Conservation (phyloP, 2,888 invertebrate species). For the Perithous albicinctus region DNA sequence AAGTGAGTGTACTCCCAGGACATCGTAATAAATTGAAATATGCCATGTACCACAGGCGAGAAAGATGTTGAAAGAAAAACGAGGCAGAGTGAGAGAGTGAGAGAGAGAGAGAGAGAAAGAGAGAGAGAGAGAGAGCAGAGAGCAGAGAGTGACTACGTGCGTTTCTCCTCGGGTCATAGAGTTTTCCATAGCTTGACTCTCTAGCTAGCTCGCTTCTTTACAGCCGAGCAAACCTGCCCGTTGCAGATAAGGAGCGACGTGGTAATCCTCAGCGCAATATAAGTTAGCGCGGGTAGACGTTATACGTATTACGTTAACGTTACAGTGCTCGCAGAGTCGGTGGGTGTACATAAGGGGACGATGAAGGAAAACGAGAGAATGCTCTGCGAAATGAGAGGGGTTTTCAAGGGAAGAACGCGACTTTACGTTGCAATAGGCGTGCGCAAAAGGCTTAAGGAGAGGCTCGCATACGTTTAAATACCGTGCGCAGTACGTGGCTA, state of each 20-base stretch:
- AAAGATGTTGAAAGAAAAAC: constrained; percentile 19
- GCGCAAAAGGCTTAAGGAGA: constrained; percentile 14
- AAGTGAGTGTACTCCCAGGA: constrained; percentile 47
- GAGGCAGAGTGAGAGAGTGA: no score
- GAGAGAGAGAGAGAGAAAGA: no score
- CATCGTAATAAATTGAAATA: constrained; percentile 81
- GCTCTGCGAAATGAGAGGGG: constrained; percentile 25
- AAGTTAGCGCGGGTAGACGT: constrained; percentile 81
- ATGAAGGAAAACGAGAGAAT: constrained; percentile 42
- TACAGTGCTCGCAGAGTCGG: constrained; percentile 24
- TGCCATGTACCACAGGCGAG: constrained; percentile 69
- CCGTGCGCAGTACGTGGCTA: constrained; percentile 20
- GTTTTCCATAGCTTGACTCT: constrained; percentile 67
- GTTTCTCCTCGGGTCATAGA: constrained; percentile 33
- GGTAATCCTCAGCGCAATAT: constrained; percentile 82
- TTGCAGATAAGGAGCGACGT: constrained; percentile 82
- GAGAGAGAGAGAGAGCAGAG: no score
- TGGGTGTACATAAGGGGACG: constrained; percentile 44
- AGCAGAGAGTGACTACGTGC: constrained; percentile 46
- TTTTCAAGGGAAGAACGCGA: constrained; percentile 7
- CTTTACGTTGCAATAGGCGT: constrained; percentile 21
- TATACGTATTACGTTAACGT: constrained; percentile 79
- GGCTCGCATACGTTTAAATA: constrained; percentile 55
- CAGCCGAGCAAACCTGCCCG: constrained; percentile 73
- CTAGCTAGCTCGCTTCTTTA: constrained; percentile 45